These are phyloP conservation scores for Crotalus horridus DNA, from an alignment of 2,113 vertebrate species.

Conservation along the genomic window DNA sequence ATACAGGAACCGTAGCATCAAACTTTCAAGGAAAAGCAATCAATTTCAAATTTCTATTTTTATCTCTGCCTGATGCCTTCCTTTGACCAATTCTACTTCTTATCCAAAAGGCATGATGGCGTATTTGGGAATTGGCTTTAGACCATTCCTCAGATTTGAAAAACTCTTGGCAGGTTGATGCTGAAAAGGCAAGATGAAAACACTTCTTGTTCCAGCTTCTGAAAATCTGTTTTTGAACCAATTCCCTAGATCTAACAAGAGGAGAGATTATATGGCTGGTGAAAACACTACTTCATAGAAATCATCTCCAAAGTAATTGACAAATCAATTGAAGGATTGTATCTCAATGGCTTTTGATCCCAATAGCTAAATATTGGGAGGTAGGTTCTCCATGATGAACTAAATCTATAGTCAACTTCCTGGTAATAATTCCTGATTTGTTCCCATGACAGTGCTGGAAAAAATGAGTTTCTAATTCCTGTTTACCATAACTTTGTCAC, in stretches of 20 bases:
- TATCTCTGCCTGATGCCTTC: slow-evolving; percentile 16
- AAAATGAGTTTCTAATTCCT: background rate
- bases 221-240: slow-evolving; percentile 53
- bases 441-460: background rate
- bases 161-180: slow-evolving; percentile 47
- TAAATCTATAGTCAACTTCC: background rate
- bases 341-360: background rate
- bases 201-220: slow-evolving; percentile 42
- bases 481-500: background rate
- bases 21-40: slow-evolving; percentile 21
- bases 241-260: slow-evolving; percentile 52
- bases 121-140: slow-evolving; percentile 47
- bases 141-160: slow-evolving; percentile 42
- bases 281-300: background rate
- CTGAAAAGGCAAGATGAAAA: slow-evolving; percentile 46
- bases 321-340: background rate
- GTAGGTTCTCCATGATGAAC: background rate
- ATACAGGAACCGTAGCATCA: slow-evolving; percentile 24
- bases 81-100: slow-evolving; percentile 30
- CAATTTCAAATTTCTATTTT: slow-evolving; percentile 30
- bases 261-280: background rate
- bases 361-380: too few species aligned
- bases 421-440: background rate
- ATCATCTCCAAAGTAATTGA: background rate
- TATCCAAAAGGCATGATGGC: slow-evolving; percentile 50